These are phyloP conservation scores for Cynocephalus volans DNA, from an alignment of 2,113 vertebrate species.

Conservation along the genomic window DNA sequence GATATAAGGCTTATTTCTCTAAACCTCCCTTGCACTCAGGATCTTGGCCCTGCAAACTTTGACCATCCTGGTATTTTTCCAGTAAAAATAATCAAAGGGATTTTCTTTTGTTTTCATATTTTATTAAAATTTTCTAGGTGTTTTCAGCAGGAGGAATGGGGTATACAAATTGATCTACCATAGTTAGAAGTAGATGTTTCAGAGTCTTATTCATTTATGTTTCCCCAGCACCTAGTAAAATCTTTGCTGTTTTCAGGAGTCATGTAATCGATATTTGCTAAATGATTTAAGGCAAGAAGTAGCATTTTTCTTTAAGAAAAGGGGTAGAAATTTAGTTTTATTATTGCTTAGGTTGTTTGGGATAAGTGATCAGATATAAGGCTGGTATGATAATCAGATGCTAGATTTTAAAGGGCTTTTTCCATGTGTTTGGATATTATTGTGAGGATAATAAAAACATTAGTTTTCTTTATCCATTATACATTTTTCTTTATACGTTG, in stretches of 20 bases:
- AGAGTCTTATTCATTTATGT: background rate
- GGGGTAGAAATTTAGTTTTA: background rate
- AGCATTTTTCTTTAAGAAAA: constrained; percentile 33
- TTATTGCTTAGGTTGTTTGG: background rate
- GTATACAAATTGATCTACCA: background rate
- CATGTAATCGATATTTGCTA: constrained; percentile 26
- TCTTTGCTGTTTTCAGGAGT: background rate
- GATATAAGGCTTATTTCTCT: background rate
- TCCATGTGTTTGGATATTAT: background rate
- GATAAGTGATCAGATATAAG: background rate
- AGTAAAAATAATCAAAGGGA: background rate
- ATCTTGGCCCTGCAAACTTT: background rate
- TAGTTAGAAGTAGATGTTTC: background rate
- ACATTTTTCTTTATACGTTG: no score
- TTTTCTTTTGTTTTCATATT: background rate
- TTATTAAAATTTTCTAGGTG: background rate
- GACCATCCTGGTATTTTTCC: background rate
- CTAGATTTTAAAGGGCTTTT: constrained; percentile 40
- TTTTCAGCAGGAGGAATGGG: background rate
- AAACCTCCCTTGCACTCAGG: background rate
- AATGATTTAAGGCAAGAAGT: constrained; percentile 5
- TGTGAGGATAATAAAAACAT: background rate
- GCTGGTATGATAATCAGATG: background rate
- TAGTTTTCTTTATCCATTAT: no score
- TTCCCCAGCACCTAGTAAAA: background rate